These are phyloP conservation scores for Toxotes lorentzi DNA, from an alignment of 2,797 vertebrate species.

Conservation along the genomic window DNA sequence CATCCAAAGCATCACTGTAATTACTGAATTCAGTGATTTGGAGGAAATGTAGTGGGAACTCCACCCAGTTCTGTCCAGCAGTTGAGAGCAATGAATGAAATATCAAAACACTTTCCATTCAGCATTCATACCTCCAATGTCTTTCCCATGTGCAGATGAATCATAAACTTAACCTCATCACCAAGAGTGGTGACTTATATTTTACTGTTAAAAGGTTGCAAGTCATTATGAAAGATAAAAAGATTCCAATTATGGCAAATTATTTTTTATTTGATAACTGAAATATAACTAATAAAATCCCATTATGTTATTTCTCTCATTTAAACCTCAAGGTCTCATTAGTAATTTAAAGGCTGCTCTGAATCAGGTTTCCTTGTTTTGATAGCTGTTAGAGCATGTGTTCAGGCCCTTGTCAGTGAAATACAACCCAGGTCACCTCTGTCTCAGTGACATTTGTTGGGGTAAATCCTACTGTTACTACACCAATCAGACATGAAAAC, in stretches of 20 bases:
- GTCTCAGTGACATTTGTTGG: slow-evolving; percentile 15
- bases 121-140: slow-evolving; percentile 28
- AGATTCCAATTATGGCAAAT: slow-evolving; percentile 22
- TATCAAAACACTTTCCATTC: slow-evolving; percentile 25
- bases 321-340: slow-evolving; percentile 35
- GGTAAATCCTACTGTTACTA: slow-evolving; percentile 6
- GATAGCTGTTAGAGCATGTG: slow-evolving; percentile 30
- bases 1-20: slow-evolving; percentile 32
- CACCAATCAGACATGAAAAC: slow-evolving; percentile 17
- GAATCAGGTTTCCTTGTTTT: slow-evolving; percentile 59
- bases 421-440: slow-evolving; percentile 43
- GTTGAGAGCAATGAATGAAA: slow-evolving; percentile 11
- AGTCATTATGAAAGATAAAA: slow-evolving; percentile 43
- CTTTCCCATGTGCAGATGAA: slow-evolving; percentile 16
- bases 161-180: slow-evolving; percentile 11
- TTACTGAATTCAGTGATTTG: slow-evolving; percentile 13
- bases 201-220: slow-evolving; percentile 34
- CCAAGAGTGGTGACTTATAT: slow-evolving; percentile 1
- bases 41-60: slow-evolving; percentile 1
- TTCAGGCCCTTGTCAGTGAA: slow-evolving; percentile 16
- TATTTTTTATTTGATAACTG: slow-evolving; percentile 37
- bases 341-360: slow-evolving; percentile 52
- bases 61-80: background rate
- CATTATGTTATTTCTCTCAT: slow-evolving; percentile 37
- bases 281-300: slow-evolving; percentile 35